Percentiles rank a stretch among this genome's conserved stretches.
phyloP scores from a whole-genome alignment of 2,797 vertebrate species.

The Simalia tracyae region DNA sequence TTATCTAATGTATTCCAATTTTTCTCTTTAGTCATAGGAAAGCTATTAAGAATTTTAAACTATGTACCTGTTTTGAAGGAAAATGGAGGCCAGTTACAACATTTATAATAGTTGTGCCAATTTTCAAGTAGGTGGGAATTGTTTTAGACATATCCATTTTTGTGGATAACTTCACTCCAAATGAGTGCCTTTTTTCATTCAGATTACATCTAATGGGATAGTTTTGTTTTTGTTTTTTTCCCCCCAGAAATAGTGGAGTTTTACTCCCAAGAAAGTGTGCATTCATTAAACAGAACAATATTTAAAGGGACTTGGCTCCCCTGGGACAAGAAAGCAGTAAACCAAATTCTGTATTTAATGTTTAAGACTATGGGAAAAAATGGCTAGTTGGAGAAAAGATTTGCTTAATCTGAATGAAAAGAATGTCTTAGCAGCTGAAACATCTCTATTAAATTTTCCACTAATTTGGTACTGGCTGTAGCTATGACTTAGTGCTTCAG shows the following conservation, averaged over 20 bases:
- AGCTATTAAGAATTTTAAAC: neutral
- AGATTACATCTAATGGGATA: neutral
- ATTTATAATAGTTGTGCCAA: neutral
- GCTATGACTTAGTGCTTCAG: neutral
- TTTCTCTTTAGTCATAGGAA: neutral
- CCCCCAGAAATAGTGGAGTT: neutral
- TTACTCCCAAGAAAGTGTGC: neutral
- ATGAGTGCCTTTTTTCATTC: neutral
- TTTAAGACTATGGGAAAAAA: conserved; percentile 11
- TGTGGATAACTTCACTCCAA: neutral
- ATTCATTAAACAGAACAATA: conserved; percentile 16
- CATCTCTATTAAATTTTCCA: neutral
- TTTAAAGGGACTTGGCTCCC: neutral
- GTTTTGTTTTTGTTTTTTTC: neutral
- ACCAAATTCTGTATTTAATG: conserved; percentile 28
- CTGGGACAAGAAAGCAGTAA: conserved; percentile 2
- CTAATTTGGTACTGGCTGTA: neutral
- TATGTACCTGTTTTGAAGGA: neutral
- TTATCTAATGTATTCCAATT: neutral
- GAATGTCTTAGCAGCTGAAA: neutral
- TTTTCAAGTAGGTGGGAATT: neutral
- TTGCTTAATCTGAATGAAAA: conserved; percentile 14
- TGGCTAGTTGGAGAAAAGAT: conserved; percentile 11
- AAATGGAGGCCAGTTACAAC: neutral
- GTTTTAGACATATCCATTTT: neutral